A percentile compares a stretch with the other conserved stretches of the same genome.
phyloP scores from a whole-genome alignment of 2,797 vertebrate species.

The Poeciliopsis gracilis region DNA sequence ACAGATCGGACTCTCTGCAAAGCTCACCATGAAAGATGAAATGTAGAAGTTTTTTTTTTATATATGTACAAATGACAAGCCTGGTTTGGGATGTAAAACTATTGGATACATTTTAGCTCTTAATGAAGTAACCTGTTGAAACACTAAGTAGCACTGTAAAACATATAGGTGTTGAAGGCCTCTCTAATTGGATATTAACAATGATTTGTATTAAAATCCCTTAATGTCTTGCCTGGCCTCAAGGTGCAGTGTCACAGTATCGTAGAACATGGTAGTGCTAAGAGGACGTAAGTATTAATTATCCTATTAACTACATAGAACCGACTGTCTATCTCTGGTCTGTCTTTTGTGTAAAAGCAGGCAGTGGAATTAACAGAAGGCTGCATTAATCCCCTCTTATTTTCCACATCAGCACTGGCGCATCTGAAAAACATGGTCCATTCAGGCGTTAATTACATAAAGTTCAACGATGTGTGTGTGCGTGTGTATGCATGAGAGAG shows the following conservation, averaged over 20 bases:
- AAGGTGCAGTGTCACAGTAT: conserved; percentile 65
- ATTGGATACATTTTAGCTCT: conserved; percentile 3
- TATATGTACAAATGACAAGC: background rate
- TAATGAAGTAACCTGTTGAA: conserved; percentile 21
- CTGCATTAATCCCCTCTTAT: conserved; percentile 77
- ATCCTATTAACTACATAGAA: conserved; percentile 72
- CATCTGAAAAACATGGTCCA: conserved; percentile 69
- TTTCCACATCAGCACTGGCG: conserved; percentile 75
- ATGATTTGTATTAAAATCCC: conserved; percentile 69
- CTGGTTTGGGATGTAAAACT: conserved; percentile 20
- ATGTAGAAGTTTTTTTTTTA: background rate
- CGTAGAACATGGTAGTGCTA: conserved; percentile 65
- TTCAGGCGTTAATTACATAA: conserved; percentile 75
- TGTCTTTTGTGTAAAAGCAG: conserved; percentile 72
- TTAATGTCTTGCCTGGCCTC: conserved; percentile 56
- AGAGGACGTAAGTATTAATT: conserved; percentile 79
- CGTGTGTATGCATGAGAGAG: conserved; percentile 27
- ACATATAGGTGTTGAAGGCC: conserved; percentile 40
- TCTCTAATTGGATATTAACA: conserved; percentile 66
- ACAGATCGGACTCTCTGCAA: conserved; percentile 45
- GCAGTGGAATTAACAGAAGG: conserved; percentile 72
- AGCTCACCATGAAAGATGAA: conserved; percentile 43
- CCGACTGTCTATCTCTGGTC: conserved; percentile 68
- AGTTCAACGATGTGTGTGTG: conserved; percentile 62
- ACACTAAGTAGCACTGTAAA: conserved; percentile 31